These are phyloP conservation scores for Acanthisitta chloris DNA, from an alignment of 2,113 vertebrate species.

Conservation along the genomic window DNA sequence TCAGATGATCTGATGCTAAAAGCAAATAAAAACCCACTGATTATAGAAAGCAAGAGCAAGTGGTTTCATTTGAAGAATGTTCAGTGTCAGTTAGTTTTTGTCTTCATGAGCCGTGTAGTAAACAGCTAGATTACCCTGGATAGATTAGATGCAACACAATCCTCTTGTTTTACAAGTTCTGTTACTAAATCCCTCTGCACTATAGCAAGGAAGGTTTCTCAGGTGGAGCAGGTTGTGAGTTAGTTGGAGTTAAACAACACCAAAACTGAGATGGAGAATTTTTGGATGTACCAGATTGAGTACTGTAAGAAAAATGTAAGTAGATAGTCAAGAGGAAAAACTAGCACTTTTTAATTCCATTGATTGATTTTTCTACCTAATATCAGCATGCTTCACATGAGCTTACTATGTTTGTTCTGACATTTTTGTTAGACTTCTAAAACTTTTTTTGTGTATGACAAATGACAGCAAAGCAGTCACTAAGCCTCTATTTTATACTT, in stretches of 20 bases:
- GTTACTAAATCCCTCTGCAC: slow-evolving; percentile 54
- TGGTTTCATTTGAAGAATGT: background rate
- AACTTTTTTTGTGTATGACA: background rate
- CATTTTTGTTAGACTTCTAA: background rate
- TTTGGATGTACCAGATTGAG: slow-evolving; percentile 89
- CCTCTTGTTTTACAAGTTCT: slow-evolving; percentile 62
- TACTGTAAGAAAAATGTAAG: slow-evolving; percentile 73
- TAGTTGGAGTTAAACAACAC: background rate
- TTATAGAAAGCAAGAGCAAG: background rate
- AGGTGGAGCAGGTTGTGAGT: background rate
- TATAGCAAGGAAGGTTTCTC: slow-evolving; percentile 44
- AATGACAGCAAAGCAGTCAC: background rate
- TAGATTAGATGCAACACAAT: background rate
- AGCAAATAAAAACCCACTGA: background rate
- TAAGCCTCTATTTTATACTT: background rate
- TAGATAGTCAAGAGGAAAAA: background rate
- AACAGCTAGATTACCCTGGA: background rate
- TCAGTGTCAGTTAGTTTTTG: background rate
- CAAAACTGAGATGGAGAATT: slow-evolving; percentile 87
- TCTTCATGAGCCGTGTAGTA: background rate
- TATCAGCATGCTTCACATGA: background rate
- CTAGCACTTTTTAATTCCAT: background rate
- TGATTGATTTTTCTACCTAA: background rate
- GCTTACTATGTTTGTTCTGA: background rate
- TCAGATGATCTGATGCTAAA: background rate